These are phyloP conservation scores for Timema podura DNA, from an alignment of 2,888 invertebrate species.

Conservation along the genomic window DNA sequence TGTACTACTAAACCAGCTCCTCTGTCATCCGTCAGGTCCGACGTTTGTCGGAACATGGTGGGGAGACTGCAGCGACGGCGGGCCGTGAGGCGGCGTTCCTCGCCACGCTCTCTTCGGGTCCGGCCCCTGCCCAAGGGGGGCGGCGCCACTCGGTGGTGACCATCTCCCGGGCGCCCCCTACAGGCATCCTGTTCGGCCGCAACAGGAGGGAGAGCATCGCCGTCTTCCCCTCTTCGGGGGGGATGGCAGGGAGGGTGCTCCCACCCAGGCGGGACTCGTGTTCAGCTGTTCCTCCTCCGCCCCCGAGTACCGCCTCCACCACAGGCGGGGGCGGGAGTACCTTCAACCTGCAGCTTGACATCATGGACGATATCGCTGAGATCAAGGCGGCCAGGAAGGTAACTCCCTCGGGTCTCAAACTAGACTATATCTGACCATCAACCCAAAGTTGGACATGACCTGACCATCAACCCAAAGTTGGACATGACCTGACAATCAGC, in stretches of 20 bases:
- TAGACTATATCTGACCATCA: too few species aligned
- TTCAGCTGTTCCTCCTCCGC: conserved; percentile 51
- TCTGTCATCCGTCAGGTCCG: conserved; percentile 51
- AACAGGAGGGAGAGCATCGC: conserved; percentile 78
- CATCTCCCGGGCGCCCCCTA: conserved; percentile 74
- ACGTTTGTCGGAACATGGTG: conserved; percentile 73
- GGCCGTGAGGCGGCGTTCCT: conserved; percentile 77
- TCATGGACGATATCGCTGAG: conserved; percentile 80
- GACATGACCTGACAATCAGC: too few species aligned
- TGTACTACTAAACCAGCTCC: too few species aligned
- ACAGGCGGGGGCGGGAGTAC: conserved; percentile 56
- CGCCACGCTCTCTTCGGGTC: conserved; percentile 73
- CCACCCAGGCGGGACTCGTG: conserved; percentile 46
- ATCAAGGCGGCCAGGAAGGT: conserved; percentile 45
- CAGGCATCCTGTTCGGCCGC: conserved; percentile 62
- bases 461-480: too few species aligned
- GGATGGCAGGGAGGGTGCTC: conserved; percentile 41
- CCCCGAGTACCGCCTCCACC: conserved; percentile 63
- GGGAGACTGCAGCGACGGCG: conserved; percentile 60
- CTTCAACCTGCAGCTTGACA: conserved; percentile 78
- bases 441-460: too few species aligned
- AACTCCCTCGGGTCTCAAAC: too few species aligned
- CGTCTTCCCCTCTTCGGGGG: conserved; percentile 53
- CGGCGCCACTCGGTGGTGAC: conserved; percentile 82
- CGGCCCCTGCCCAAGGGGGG: conserved; percentile 68